A percentile compares a stretch with the other conserved stretches of the same genome.
phyloP scores from a whole-genome alignment of 2,797 vertebrate genomes.

The Micrastur ruficollis region DNA sequence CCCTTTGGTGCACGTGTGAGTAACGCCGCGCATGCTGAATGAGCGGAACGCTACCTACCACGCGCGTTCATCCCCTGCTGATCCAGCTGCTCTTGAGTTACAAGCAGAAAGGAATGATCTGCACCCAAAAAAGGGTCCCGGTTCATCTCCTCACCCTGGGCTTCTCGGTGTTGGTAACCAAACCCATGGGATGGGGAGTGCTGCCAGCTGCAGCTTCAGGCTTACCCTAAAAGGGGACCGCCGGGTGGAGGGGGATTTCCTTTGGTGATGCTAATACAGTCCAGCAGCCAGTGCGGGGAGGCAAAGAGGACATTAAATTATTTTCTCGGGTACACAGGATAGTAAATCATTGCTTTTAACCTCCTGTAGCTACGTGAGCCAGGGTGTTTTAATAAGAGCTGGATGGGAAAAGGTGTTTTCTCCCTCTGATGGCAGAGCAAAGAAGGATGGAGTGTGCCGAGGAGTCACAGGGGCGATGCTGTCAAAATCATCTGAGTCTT shows the following conservation, averaged over 20 bases:
- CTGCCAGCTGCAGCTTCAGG: neutral
- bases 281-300: neutral
- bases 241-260: neutral
- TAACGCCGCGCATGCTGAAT: rapidly evolving
- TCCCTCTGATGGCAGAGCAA: neutral
- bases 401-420: neutral
- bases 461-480: neutral
- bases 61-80: neutral
- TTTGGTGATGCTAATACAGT: too few species aligned
- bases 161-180: neutral
- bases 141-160: neutral
- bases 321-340: neutral
- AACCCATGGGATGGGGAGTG: rapidly evolving
- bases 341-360: neutral
- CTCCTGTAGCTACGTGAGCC: neutral
- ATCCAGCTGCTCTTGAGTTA: neutral
- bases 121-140: neutral
- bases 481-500: neutral
- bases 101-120: neutral
- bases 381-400: neutral
- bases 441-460: neutral
- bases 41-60: rapidly evolving
- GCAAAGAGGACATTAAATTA: neutral
- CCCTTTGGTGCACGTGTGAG: neutral
- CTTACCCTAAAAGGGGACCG: neutral